Evolutionary conservation across 1,140 invertebrate genomes (phyloP).

Genomic region (Megalonaias nervosa): DNA sequence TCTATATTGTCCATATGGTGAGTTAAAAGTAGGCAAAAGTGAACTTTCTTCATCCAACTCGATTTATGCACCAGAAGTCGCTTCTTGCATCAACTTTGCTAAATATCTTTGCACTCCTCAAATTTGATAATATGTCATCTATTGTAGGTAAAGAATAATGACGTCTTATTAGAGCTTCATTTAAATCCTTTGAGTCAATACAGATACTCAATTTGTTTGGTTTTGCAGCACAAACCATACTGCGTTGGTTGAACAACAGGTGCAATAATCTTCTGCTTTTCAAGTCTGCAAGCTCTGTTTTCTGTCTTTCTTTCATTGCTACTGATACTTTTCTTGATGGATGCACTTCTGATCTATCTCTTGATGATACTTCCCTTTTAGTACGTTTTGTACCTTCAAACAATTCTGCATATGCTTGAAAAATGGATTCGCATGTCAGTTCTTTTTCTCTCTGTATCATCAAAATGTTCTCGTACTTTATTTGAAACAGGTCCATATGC

Average conservation of each 20-base stretch:
- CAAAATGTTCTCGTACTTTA: too few relatives aligned
- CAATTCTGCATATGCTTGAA: slow-evolving; percentile 7
- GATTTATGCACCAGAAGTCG: slow-evolving; percentile 35
- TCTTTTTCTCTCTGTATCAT: too few relatives aligned
- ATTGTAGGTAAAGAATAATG: too few relatives aligned
- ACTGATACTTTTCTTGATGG: slow-evolving; percentile 20
- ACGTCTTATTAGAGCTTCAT: too few relatives aligned
- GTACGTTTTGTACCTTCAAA: slow-evolving; percentile 14
- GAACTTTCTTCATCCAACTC: slow-evolving; percentile 23
- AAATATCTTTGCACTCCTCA: slow-evolving; percentile 35
- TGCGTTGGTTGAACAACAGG: slow-evolving; percentile 39
- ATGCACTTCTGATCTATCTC: slow-evolving; percentile 29
- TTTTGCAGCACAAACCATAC: slow-evolving; percentile 35
- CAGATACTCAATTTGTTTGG: slow-evolving; percentile 40
- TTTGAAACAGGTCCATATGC: background rate
- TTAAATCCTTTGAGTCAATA: slow-evolving; percentile 16
- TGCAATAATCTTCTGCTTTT: slow-evolving; percentile 34
- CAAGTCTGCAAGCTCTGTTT: slow-evolving; percentile 36
- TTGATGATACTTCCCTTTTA: slow-evolving; percentile 30
- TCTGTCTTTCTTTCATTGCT: slow-evolving; percentile 9
- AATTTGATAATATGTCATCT: slow-evolving; percentile 5
- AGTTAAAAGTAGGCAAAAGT: slow-evolving; percentile 9
- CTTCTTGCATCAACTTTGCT: slow-evolving; percentile 25
- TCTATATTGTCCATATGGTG: slow-evolving; percentile 34
- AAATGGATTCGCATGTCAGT: too few relatives aligned